Percentiles rank a stretch among this genome's conserved stretches.
Conservation (phyloP, 2,113 vertebrate genomes). For the Neolamprologus caudopunctatus region DNA sequence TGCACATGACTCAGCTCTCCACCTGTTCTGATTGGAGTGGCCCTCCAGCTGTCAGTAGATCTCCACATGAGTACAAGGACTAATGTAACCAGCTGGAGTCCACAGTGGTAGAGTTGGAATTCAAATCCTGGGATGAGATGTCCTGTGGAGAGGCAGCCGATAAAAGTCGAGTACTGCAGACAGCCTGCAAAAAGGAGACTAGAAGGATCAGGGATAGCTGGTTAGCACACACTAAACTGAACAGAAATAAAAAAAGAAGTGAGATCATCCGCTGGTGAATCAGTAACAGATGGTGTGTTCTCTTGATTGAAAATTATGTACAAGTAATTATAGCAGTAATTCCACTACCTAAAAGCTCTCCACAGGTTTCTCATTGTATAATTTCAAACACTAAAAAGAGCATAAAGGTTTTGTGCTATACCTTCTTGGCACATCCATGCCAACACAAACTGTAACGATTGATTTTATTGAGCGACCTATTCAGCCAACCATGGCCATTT, state of each 20-base stretch:
- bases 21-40: neutral
- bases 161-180: neutral
- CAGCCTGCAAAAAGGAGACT: neutral
- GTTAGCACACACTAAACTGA: neutral
- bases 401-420: neutral
- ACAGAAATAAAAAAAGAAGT: neutral
- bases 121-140: neutral
- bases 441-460: neutral
- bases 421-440: neutral
- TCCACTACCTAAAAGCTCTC: neutral
- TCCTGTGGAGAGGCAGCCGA: accelerated
- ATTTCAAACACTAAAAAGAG: neutral
- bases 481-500: neutral
- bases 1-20: neutral
- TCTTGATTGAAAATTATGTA: neutral
- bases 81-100: neutral
- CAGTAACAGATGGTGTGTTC: neutral
- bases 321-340: neutral
- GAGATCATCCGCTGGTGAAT: neutral
- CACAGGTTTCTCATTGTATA: neutral
- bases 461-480: neutral
- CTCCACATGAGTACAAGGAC: neutral
- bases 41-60: neutral
- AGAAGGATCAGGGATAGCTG: neutral
- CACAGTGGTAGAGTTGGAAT: neutral